Base-by-base conservation (phyloP, 2,888 invertebrate genomes). In the Lobophora halterata region DNA sequence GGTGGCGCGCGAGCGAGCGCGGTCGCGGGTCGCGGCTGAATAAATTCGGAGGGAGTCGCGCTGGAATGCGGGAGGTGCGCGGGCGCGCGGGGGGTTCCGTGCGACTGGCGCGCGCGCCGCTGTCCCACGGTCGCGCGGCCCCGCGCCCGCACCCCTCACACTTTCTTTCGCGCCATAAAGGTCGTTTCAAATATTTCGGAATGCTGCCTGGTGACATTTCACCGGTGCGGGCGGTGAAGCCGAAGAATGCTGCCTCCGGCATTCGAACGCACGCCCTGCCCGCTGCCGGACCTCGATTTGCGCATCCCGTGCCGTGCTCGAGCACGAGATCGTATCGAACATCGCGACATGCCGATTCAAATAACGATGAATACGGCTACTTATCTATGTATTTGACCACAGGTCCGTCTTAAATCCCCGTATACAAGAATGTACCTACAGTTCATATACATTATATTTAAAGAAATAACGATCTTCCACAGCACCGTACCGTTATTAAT, bases 41-140 rank as follows among this genome's bases (percentile, higher is more conserved):
- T 83, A 83, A 82, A 81, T 85, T 82, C 81, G 80, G 81, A 82
- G 85, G 85, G 81, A 80, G 76, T 76, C 73, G 73, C 76, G 73
- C 71, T 77, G 82, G 80, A 81, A 79, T 78, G 82, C 77, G 77
- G 72, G 78, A 69, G 70, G 70, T n/a, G n/a, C 48, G 71, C 61
- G 74, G 49, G 60, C 63, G 73, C 65, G 72, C 65, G 77, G 69
- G 75, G 73, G 72, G 83, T 75, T 79, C 75, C 82, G 82, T 82
- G 83, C 82, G 88, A 82, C 76, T 80, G 77, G 79, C 79, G 81
- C 80, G 83, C 82, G 86, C 88, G 90, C 87, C 89, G 89, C 90
- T 90, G 90, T 90, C 90, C 90, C 90, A 90, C 90, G 90, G 90
- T 90, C 89, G 88, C 82, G 87, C 81, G 85, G 82, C 88, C 89